These are phyloP conservation scores for Cottus gobio DNA, from an alignment of 2,113 vertebrate species.

Conservation along the genomic window DNA sequence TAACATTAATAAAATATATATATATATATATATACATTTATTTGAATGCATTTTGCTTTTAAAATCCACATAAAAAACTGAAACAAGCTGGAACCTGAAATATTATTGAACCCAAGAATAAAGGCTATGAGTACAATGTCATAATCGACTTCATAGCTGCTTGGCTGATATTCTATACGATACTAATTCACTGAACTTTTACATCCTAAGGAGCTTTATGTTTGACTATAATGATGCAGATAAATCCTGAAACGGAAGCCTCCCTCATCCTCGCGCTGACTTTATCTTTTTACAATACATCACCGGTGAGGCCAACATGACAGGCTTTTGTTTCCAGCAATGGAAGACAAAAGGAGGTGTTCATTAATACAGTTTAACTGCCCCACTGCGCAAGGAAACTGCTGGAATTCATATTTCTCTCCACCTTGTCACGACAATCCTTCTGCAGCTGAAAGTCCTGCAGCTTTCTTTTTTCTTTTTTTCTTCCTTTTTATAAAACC, in stretches of 20 bases:
- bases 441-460: slow-evolving; percentile 22
- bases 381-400: slow-evolving; percentile 34
- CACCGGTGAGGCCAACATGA: slow-evolving; percentile 40
- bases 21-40: neutral
- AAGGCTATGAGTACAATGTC: slow-evolving; percentile 22
- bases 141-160: slow-evolving; percentile 34
- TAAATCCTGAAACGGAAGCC: slow-evolving; percentile 67
- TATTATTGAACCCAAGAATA: slow-evolving; percentile 8
- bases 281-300: slow-evolving; percentile 62
- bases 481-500: slow-evolving; percentile 2
- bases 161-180: slow-evolving; percentile 35
- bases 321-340: slow-evolving; percentile 66
- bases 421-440: slow-evolving; percentile 41
- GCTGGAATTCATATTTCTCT: slow-evolving; percentile 51
- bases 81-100: slow-evolving; percentile 26
- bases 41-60: slow-evolving; percentile 6
- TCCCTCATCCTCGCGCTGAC: slow-evolving; percentile 36
- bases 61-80: slow-evolving; percentile 22
- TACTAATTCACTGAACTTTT: slow-evolving; percentile 57
- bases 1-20: no score
- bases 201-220: slow-evolving; percentile 72
- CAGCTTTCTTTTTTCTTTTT: slow-evolving; percentile 7
- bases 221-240: slow-evolving; percentile 64
- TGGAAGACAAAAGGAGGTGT: slow-evolving; percentile 60
- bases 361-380: slow-evolving; percentile 70